Evolutionary conservation across 2,797 vertebrate species (phyloP).

Genomic region (Onychomys arenicola): DNA sequence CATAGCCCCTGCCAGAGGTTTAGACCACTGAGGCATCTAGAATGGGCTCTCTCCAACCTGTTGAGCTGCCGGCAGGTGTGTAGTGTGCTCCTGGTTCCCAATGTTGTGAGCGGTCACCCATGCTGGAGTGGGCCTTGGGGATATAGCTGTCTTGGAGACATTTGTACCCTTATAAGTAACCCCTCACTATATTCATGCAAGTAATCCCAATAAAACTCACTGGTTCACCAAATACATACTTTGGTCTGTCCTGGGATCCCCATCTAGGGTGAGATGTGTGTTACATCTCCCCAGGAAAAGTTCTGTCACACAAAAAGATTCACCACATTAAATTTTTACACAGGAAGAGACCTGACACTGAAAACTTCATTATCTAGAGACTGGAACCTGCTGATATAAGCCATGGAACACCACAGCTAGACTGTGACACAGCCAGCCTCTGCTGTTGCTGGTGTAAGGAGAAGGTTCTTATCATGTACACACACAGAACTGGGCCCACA

Average conservation of each 20-base stretch:
- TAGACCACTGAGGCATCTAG: background rate
- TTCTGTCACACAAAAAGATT: background rate
- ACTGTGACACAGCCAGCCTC: background rate
- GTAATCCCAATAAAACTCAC: no score
- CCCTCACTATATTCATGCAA: background rate
- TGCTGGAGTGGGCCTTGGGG: background rate
- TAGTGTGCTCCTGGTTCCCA: background rate
- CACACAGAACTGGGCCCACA: background rate
- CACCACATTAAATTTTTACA: background rate
- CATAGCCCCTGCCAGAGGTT: background rate
- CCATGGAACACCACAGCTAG: background rate
- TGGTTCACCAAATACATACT: background rate
- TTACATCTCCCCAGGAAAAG: background rate
- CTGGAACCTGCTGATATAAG: background rate
- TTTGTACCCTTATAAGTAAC: background rate
- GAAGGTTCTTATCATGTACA: background rate
- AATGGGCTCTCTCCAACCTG: background rate
- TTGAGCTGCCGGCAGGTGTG: background rate
- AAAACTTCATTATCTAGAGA: background rate
- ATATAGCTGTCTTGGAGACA: background rate
- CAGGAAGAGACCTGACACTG: fast-evolving
- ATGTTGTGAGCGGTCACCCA: background rate
- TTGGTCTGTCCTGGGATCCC: background rate
- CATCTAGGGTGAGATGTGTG: background rate
- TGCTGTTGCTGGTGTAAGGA: background rate